A percentile compares a stretch with the other conserved stretches of the same genome.
phyloP scores from a whole-genome alignment of 1,140 invertebrate species.

The Venturia canescens region DNA sequence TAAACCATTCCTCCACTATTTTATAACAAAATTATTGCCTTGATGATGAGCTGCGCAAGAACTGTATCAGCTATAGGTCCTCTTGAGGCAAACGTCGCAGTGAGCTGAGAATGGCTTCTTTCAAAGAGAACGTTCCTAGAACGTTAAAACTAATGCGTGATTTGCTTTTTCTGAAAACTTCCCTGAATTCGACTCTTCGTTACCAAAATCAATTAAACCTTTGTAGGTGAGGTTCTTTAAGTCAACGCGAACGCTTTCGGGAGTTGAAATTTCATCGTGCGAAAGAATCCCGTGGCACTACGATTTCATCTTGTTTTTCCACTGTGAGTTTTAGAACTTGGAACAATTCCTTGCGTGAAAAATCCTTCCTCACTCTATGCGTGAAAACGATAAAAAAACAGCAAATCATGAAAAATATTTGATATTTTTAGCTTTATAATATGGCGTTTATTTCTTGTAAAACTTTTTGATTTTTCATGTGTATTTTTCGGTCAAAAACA shows the following conservation, averaged over 20 bases:
- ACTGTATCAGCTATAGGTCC: constrained; percentile 39
- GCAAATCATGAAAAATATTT: too few relatives aligned
- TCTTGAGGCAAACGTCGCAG: constrained; percentile 44
- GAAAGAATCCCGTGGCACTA: constrained; percentile 41
- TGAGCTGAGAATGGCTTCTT: constrained; percentile 27
- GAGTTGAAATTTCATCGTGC: constrained; percentile 38
- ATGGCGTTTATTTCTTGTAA: too few relatives aligned
- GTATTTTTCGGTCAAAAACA: too few relatives aligned
- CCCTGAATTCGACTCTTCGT: constrained; percentile 21
- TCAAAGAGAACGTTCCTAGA: constrained; percentile 41
- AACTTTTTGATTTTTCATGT: too few relatives aligned
- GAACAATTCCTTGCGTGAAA: constrained; percentile 45
- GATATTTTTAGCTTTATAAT: too few relatives aligned
- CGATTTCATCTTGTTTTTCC: constrained; percentile 1
- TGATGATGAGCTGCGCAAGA: constrained; percentile 43
- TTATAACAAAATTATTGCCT: constrained; percentile 39
- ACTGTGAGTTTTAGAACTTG: constrained; percentile 23
- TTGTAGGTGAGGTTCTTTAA: constrained; percentile 45
- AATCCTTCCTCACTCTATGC: too few relatives aligned
- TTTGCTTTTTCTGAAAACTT: constrained; percentile 42
- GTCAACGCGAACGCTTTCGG: constrained; percentile 47
- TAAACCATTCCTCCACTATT: constrained; percentile 20
- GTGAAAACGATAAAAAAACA: too few relatives aligned
- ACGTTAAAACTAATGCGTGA: constrained; percentile 49
- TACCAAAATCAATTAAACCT: constrained; percentile 48